Evolutionary conservation across 2,888 invertebrate species (phyloP).

Genomic region (Stenurella melanura): DNA sequence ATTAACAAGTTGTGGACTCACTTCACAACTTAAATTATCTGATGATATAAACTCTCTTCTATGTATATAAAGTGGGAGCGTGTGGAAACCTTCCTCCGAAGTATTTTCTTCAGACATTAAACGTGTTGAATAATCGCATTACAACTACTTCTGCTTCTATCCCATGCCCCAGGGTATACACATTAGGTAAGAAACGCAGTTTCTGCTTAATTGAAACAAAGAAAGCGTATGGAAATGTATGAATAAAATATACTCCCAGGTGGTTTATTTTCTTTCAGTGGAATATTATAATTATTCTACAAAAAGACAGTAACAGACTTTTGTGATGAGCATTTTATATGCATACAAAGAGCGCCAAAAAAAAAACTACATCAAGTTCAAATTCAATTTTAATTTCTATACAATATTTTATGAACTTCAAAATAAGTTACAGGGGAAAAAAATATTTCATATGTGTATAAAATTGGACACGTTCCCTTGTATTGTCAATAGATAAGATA

Average conservation of each 20-base stretch:
- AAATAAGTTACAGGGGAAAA: too few relatives aligned
- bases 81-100: conserved; percentile 27
- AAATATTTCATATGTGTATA: too few relatives aligned
- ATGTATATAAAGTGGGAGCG: conserved; percentile 25
- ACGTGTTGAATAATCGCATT: conserved; percentile 46
- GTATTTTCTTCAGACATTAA: conserved; percentile 40
- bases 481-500: too few relatives aligned
- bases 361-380: too few relatives aligned
- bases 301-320: background rate
- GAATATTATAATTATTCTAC: background rate
- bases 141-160: conserved; percentile 38
- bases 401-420: too few relatives aligned
- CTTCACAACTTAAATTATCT: conserved; percentile 49
- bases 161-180: conserved; percentile 1
- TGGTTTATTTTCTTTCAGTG: background rate
- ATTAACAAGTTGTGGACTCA: conserved; percentile 47
- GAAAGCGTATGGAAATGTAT: conserved; percentile 5
- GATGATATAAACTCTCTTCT: conserved; percentile 37
- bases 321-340: background rate
- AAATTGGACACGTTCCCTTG: too few relatives aligned
- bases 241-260: background rate
- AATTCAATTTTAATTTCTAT: too few relatives aligned
- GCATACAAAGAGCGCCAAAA: too few relatives aligned
- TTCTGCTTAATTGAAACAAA: conserved; percentile 9
- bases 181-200: conserved; percentile 24